Percentiles rank a stretch among this genome's conserved stretches.
Conservation (phyloP, 37 sponge, comb jelly and placozoan species). For the Petrosia ficiformis region DNA sequence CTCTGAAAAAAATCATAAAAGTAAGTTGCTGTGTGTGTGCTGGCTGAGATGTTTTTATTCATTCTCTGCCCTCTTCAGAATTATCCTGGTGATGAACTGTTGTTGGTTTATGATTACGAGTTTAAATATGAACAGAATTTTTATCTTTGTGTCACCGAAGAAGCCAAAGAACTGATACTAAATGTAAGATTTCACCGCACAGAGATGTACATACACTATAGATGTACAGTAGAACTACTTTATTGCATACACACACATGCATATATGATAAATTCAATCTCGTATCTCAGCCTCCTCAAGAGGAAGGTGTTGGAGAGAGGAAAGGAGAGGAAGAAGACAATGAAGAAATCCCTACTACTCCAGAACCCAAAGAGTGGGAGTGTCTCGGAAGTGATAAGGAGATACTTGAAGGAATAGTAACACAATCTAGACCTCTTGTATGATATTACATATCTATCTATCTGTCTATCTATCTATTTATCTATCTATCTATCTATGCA, state of each 20-base stretch:
- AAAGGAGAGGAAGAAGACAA: slow-evolving; percentile 70
- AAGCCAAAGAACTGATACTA: slow-evolving; percentile 82
- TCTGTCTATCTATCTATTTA: no score
- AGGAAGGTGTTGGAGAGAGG: slow-evolving; percentile 32
- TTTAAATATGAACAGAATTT: slow-evolving; percentile 95
- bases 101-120: slow-evolving; percentile 91
- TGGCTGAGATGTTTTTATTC: no score
- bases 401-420: slow-evolving; percentile 58
- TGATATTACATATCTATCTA: no score
- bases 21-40: no score
- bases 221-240: not conserved
- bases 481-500: no score
- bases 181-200: slow-evolving; percentile 65
- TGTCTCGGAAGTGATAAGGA: slow-evolving; percentile 86
- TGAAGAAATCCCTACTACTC: slow-evolving; percentile 66
- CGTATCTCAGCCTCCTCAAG: slow-evolving; percentile 42
- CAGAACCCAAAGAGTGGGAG: slow-evolving; percentile 81
- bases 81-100: slow-evolving; percentile 86
- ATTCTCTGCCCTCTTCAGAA: slow-evolving; percentile 26
- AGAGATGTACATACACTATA: not conserved
- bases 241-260: no score
- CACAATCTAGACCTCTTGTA: slow-evolving; percentile 63
- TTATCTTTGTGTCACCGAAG: slow-evolving; percentile 89
- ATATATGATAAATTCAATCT: not conserved
- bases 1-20: slow-evolving; percentile 73